These are phyloP conservation scores for Callinectes sapidus DNA, from an alignment of 2,888 invertebrate genomes.

Conservation along the genomic window DNA sequence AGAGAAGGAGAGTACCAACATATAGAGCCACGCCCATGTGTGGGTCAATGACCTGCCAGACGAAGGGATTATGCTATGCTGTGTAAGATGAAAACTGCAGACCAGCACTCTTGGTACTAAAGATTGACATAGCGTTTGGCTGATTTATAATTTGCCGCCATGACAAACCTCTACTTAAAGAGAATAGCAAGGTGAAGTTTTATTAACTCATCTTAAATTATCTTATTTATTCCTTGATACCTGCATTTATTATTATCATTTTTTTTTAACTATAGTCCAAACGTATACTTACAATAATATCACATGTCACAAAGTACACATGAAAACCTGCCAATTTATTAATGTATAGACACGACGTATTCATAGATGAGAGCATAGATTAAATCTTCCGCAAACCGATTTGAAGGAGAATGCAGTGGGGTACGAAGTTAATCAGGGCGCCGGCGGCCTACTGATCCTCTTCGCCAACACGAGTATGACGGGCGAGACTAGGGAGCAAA, in stretches of 20 bases:
- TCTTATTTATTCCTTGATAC: not conserved
- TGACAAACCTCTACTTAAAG: too few relatives aligned
- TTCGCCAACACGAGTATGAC: not conserved
- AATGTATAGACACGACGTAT: not conserved
- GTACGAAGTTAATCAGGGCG: too few relatives aligned
- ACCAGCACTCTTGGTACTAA: not conserved
- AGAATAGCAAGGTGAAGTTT: not conserved
- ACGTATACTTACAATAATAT: not conserved
- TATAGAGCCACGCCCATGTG: not conserved
- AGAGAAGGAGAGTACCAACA: not conserved
- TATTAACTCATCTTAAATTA: not conserved
- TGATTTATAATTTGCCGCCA: too few relatives aligned
- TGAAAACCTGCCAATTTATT: not conserved
- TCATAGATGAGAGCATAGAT: not conserved
- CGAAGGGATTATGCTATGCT: not conserved
- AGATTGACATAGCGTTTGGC: too few relatives aligned
- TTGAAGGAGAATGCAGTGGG: not conserved
- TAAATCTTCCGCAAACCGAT: not conserved
- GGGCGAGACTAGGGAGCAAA: not conserved
- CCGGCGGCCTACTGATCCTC: not conserved
- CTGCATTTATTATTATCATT: too few relatives aligned
- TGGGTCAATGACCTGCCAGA: not conserved
- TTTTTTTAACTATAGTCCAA: not conserved
- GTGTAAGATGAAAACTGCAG: not conserved
- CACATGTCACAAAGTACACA: not conserved